Evolutionary conservation across 2,113 vertebrate species (phyloP).

Genomic region (Sander lucioperca): DNA sequence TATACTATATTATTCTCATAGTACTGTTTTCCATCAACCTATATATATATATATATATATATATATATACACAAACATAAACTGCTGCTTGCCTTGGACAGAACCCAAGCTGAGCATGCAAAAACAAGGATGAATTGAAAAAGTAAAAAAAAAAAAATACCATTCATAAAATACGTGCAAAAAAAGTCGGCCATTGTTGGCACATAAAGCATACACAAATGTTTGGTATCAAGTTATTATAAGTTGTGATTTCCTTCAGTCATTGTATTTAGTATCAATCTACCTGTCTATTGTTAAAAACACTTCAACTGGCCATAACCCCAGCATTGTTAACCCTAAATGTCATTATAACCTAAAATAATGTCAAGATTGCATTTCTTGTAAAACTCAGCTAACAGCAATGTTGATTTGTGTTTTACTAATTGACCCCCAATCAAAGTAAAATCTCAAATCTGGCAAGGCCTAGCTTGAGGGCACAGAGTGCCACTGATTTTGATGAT

Average conservation of each 20-base stretch:
- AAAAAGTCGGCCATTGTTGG: not conserved
- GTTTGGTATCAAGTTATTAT: no score
- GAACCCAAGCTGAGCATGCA: not conserved
- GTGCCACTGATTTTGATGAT: not conserved
- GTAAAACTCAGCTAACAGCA: not conserved
- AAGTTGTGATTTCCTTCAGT: no score
- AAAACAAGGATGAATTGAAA: not conserved
- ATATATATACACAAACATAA: not conserved
- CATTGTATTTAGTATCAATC: not conserved
- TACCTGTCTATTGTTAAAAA: not conserved
- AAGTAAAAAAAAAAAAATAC: not conserved
- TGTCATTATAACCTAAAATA: not conserved
- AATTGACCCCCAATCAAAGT: not conserved
- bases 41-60: no score
- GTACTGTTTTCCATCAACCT: not conserved
- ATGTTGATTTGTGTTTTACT: not conserved
- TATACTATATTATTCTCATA: not conserved
- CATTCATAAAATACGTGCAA: not conserved
- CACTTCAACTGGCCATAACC: no score
- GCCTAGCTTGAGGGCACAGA: not conserved
- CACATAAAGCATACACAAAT: not conserved
- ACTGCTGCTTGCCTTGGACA: not conserved
- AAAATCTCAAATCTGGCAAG: not conserved
- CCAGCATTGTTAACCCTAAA: not conserved
- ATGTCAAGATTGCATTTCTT: not conserved